Evolutionary conservation across 2,113 vertebrate genomes (phyloP).

Genomic region (Sander vitreus): DNA sequence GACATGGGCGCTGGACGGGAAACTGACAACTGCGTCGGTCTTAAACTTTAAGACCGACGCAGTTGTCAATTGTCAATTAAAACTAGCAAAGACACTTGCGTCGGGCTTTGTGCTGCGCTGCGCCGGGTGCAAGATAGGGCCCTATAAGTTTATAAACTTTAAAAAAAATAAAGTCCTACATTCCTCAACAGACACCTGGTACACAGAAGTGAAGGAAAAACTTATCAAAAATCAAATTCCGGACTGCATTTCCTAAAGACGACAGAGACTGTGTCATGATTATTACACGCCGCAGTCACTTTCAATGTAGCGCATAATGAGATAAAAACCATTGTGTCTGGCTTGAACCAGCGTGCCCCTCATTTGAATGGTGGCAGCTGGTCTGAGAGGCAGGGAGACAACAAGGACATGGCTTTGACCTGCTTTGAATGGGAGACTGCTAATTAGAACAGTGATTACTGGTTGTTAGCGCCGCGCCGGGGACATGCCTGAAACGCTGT

Average conservation of each 20-base stretch:
- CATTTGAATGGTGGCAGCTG: slow-evolving; percentile 63
- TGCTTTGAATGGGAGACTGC: slow-evolving; percentile 66
- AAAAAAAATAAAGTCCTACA: neutral
- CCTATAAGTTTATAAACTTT: neutral
- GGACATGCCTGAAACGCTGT: slow-evolving; percentile 52
- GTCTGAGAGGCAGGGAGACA: slow-evolving; percentile 50
- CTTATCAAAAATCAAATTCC: neutral
- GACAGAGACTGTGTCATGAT: neutral
- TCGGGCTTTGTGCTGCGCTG: too few species aligned
- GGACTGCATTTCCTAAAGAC: neutral
- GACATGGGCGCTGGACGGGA: too few species aligned
- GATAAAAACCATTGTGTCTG: slow-evolving; percentile 57
- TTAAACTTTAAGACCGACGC: too few species aligned
- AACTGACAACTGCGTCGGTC: too few species aligned
- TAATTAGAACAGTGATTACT: slow-evolving; percentile 69
- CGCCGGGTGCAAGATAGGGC: too few species aligned
- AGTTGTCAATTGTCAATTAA: too few species aligned
- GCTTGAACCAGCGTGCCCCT: slow-evolving; percentile 34
- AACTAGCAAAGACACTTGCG: too few species aligned
- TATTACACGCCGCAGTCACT: slow-evolving; percentile 20
- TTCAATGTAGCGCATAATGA: slow-evolving; percentile 14
- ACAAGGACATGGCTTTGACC: slow-evolving; percentile 65
- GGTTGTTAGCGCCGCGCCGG: slow-evolving; percentile 51
- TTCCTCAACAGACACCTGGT: neutral
- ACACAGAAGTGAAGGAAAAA: neutral